phyloP scores from a whole-genome alignment of 2,113 vertebrate species.

The Protomyctophum bolini region DNA sequence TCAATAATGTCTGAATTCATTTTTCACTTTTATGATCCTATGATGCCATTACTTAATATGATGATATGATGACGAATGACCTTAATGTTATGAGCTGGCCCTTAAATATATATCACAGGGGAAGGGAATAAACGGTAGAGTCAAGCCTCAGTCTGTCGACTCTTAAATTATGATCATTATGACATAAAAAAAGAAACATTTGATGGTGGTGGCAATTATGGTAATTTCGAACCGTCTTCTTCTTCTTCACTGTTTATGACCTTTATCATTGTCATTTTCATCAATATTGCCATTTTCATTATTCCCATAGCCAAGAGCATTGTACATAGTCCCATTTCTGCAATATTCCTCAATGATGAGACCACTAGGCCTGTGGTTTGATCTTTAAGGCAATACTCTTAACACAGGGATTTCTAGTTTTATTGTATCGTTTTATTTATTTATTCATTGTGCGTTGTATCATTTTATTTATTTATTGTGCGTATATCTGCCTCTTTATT shows the following conservation, averaged over 20 bases:
- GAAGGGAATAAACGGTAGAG: slow-evolving; percentile 3
- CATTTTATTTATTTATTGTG: too few relatives aligned
- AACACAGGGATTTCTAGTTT: too few relatives aligned
- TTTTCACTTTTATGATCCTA: background rate
- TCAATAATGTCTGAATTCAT: background rate
- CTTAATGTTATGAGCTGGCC: background rate
- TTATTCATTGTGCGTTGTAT: too few relatives aligned
- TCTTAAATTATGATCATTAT: slow-evolving; percentile 7
- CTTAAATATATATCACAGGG: background rate
- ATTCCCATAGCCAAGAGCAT: too few relatives aligned
- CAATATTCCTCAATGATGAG: too few relatives aligned
- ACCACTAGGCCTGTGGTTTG: too few relatives aligned
- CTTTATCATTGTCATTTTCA: background rate
- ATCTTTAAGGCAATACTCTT: too few relatives aligned
- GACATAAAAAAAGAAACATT: slow-evolving; percentile 3
- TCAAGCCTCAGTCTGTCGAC: slow-evolving; percentile 20
- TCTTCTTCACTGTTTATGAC: background rate
- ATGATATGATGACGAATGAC: slow-evolving; percentile 13
- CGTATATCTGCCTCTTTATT: too few relatives aligned
- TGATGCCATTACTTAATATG: slow-evolving; percentile 2
- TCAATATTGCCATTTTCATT: background rate
- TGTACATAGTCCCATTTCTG: too few relatives aligned
- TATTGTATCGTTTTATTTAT: too few relatives aligned
- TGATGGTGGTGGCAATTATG: slow-evolving; percentile 2
- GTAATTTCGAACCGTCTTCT: background rate